Base-by-base conservation (phyloP, 2,797 vertebrate genomes). In the Eulemur mongoz region DNA sequence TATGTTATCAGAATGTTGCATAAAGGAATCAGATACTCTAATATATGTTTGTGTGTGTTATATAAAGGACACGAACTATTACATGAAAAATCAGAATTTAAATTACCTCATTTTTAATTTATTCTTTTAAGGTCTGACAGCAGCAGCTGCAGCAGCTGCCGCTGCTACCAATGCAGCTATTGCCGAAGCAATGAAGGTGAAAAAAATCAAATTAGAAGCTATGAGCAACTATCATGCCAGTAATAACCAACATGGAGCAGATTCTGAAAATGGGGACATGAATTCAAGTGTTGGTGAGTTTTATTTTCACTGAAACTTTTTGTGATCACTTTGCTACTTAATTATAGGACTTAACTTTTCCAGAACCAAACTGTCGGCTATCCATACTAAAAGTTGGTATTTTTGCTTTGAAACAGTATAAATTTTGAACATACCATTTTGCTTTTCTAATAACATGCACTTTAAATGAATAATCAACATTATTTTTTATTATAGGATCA, bases 151-250 rank as follows among this genome's bases (percentile, higher is more conserved):
- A 25, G 99, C 99, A 1, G 99, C 99, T 73, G 99, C 99, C 22
- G 99, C 99, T 90, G 99, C 99, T 98, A 99, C 99, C 98, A 99
- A 99, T 35, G 99, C 99, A 11, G 99, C 99, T 97, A 99, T 99
- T 93, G 99, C 99, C 25, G 99, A 99, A 99, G 99, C 99, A 99
- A 99, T 99, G 99, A 99, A 99, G 99, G 99, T 99, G 98, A 99
- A 99, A 99, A 99, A 99, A 99, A 99, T 99, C 99, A 99, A 99
- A 99, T 98, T 99, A 98, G 99, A 99, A 99, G 99, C 99, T 97
- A 99, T 99, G 99, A 99, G 99, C 98, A 99, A 99, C 99, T 99
- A 99, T 99, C 99, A 99, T 97, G 98, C 99, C 98, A 99, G 99
- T 99, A 99, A 99, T 99, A 99, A 99, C 98, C 99, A 99, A 98